Percentiles rank a stretch among this genome's conserved stretches.
phyloP scores from a whole-genome alignment of 2,797 vertebrate species.

The Tachyglossus aculeatus region DNA sequence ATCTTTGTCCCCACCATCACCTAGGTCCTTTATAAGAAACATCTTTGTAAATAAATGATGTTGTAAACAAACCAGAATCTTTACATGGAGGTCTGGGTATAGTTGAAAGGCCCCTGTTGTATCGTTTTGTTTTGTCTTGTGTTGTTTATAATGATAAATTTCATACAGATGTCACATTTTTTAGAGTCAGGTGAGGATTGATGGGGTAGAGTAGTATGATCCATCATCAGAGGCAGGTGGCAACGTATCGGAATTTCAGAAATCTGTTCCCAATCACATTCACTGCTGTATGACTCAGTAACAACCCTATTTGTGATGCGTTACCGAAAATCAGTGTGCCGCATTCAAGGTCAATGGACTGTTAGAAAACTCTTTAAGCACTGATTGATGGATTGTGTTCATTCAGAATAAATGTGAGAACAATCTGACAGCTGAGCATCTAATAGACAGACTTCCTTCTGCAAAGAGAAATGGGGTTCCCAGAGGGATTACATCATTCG shows the following conservation, averaged over 20 bases:
- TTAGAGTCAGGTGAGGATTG: constrained; percentile 89
- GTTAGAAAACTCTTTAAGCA: constrained; percentile 96
- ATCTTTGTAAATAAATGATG: constrained; percentile 76
- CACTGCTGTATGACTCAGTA: constrained; percentile 88
- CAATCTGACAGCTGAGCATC: constrained; percentile 85
- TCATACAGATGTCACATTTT: constrained; percentile 94
- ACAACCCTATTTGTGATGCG: constrained; percentile 89
- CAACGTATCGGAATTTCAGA: constrained; percentile 97
- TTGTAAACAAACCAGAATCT: constrained; percentile 77
- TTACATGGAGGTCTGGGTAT: constrained; percentile 45
- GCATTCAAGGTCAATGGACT: constrained; percentile 99
- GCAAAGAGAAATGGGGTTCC: constrained; percentile 39
- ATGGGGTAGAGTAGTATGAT: constrained; percentile 91
- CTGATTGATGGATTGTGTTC: constrained; percentile 93
- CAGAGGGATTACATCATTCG: constrained; percentile 53
- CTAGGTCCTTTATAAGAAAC: constrained; percentile 8
- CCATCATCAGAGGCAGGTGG: constrained; percentile 95
- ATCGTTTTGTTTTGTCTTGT: constrained; percentile 71
- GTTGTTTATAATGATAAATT: constrained; percentile 92
- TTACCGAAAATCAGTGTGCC: constrained; percentile 98
- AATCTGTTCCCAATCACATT: constrained; percentile 98
- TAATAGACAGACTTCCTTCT: constrained; percentile 68
- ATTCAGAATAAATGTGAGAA: constrained; percentile 84
- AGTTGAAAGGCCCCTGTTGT: constrained; percentile 63
- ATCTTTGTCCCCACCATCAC: constrained; percentile 54